Base-by-base conservation (phyloP, 2,797 vertebrate species). In the Phoxinus dragarum region DNA sequence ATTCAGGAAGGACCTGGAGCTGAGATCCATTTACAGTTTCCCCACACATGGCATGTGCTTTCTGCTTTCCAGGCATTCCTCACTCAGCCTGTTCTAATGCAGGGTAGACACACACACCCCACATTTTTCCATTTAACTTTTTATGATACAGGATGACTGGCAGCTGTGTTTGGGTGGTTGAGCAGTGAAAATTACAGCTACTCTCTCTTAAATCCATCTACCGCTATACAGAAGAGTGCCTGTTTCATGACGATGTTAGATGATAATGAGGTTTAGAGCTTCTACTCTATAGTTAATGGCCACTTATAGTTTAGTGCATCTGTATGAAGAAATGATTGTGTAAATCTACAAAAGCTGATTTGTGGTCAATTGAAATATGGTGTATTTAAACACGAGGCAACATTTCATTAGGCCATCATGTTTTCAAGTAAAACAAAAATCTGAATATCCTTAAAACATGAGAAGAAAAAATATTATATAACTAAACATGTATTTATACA, bases 1-100 rank as follows among this genome's bases (percentile, higher is more conserved):
- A 94, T 95, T 91, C 91, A 95, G 86, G n/a, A 90, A 90, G 87
- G 90, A 91, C 92, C 81, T 80, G 86, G 91, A 92, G 91, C 92
- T 90, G 81, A 84, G 89, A 90, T 92, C 90, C 93, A 93, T 94
- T 93, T 92, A 90, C 91, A 92, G 90, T 86, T 64, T 40, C 54
- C 44, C 88, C 81, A 40, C 85, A 76, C 82, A 82, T 80, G 61
- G 47, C 47, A 52, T 80, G 34, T 31, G 61, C 49, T 77, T 86
- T 85, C 68, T 80, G 84, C 75, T 81, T 84, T 86, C 38, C 78
- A 44, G 81, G 7, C 81, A 56, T 73, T 67, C 77, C 34, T 74
- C 76, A 76, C 56, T 84, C 67, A 10, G 12, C 40, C 54, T 47
- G 64, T 72, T 64, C 19, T 52, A 27, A 71, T 34, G 64, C 21